These are phyloP conservation scores for Crypturellus undulatus DNA, from an alignment of 2,113 vertebrate genomes.

Conservation along the genomic window DNA sequence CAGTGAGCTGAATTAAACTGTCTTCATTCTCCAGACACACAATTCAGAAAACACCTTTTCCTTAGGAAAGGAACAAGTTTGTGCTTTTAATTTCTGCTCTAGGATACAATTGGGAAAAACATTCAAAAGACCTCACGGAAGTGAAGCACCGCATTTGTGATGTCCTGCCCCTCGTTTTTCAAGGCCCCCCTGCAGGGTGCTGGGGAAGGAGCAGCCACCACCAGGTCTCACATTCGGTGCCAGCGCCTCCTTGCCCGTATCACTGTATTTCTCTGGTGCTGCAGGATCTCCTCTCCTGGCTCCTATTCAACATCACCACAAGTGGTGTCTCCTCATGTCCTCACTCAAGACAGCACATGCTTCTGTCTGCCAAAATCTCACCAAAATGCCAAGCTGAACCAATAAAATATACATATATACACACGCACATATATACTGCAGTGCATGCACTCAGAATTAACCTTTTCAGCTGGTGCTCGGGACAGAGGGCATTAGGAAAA, in stretches of 20 bases:
- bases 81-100: background rate
- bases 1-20: background rate
- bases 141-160: background rate
- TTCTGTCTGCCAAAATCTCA: background rate
- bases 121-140: background rate
- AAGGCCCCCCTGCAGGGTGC: rapidly evolving
- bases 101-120: background rate
- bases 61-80: background rate
- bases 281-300: no score
- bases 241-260: rapidly evolving
- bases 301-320: background rate
- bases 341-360: background rate
- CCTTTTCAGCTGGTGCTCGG: background rate
- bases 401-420: background rate
- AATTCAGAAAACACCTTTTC: background rate
- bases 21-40: background rate
- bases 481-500: background rate
- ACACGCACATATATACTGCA: background rate
- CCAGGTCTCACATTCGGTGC: rapidly evolving
- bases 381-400: background rate
- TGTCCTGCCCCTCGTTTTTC: background rate
- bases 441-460: background rate
- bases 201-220: background rate
- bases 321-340: background rate
- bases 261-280: background rate